A percentile compares a stretch with the other conserved stretches of the same genome.
Conservation (phyloP, 1,140 invertebrate genomes). For the Bombus turneri region DNA sequence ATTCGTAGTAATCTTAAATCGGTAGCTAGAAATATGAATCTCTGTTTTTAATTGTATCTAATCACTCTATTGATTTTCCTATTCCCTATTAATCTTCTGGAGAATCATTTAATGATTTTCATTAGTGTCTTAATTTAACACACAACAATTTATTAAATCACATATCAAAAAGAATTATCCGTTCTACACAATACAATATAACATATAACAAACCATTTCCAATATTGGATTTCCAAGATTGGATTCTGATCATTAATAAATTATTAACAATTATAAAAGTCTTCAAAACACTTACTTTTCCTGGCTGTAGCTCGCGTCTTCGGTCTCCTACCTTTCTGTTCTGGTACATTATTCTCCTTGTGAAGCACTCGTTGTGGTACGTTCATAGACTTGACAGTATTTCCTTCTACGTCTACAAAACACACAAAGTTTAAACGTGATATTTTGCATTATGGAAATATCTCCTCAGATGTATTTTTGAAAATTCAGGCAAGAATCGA, state of each 20-base stretch:
- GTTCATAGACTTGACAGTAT: neutral
- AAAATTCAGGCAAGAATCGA: neutral
- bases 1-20: neutral
- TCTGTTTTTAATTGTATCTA: neutral
- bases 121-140: neutral
- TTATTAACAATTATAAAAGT: neutral
- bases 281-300: conserved; percentile 19
- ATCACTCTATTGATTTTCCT: neutral
- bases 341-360: neutral
- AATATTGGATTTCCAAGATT: neutral
- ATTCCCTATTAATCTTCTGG: neutral
- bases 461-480: neutral
- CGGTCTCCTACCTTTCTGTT: neutral
- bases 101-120: conserved; percentile 3
- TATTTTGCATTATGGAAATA: neutral
- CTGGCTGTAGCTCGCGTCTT: neutral
- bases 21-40: neutral
- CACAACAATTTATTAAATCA: neutral
- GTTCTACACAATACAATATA: no score
- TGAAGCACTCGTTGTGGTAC: neutral
- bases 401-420: neutral
- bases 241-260: neutral
- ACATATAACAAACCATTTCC: neutral
- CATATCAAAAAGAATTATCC: no score
- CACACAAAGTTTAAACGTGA: neutral